Conservation (phyloP, 1,140 invertebrate species). For the Neodiprion pinetum region DNA sequence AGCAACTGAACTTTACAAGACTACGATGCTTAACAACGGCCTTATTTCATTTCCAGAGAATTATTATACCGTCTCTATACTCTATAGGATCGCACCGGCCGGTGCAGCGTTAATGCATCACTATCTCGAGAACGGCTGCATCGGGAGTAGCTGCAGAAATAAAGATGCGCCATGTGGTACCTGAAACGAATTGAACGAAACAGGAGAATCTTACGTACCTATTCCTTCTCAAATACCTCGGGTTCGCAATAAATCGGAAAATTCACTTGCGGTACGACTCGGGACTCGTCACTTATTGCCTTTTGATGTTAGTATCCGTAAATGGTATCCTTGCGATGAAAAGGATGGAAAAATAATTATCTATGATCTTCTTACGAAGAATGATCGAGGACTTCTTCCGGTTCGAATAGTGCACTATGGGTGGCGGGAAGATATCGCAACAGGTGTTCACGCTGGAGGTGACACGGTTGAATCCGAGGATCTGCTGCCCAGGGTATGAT, state of each 20-base stretch:
- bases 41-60: conserved; percentile 55
- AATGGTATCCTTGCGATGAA: no score
- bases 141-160: not conserved
- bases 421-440: no score
- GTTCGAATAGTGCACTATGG: no score
- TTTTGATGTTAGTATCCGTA: no score
- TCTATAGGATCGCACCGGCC: not conserved
- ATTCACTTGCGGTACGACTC: not conserved
- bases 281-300: not conserved
- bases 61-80: conserved; percentile 40
- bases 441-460: no score
- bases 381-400: no score
- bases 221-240: not conserved
- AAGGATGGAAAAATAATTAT: no score
- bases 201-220: no score
- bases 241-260: not conserved
- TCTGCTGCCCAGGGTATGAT: no score
- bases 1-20: conserved; percentile 48
- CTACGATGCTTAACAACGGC: conserved; percentile 43
- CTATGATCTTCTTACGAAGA: no score
- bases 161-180: conserved; percentile 5
- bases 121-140: conserved; percentile 10
- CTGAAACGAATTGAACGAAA: not conserved
- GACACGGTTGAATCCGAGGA: no score
- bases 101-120: conserved; percentile 30